phyloP scores from a whole-genome alignment of 2,113 vertebrate species.

The Pachyramphus minor region DNA sequence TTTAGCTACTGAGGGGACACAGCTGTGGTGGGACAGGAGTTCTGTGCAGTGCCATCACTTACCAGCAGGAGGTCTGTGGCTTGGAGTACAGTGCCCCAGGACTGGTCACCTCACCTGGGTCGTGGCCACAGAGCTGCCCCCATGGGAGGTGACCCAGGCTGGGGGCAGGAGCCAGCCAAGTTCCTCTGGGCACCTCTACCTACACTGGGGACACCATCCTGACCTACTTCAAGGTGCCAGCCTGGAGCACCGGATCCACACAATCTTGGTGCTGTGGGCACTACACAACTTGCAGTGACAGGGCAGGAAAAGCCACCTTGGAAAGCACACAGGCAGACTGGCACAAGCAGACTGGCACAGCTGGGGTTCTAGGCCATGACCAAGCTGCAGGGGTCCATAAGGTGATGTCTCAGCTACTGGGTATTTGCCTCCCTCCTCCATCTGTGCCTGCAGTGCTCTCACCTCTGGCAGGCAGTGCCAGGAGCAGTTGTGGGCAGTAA shows the following conservation, averaged over 20 bases:
- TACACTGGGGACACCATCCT: neutral
- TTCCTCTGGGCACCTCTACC: neutral
- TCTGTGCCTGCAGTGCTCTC: rapidly evolving
- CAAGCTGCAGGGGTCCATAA: neutral
- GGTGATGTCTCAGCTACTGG: neutral
- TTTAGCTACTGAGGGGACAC: neutral
- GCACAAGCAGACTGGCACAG: neutral
- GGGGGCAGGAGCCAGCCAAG: neutral
- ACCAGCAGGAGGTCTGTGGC: slow-evolving; percentile 75
- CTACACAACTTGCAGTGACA: slow-evolving; percentile 55
- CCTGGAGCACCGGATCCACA: slow-evolving; percentile 56
- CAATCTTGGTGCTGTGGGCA: neutral
- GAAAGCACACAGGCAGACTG: neutral
- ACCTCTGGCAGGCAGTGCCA: slow-evolving; percentile 73
- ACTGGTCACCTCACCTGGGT: slow-evolving; percentile 68
- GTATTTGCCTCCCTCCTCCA: neutral
- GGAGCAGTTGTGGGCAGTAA: slow-evolving; percentile 55
- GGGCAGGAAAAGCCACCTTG: slow-evolving; percentile 77
- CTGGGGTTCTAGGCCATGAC: rapidly evolving
- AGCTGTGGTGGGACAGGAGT: neutral
- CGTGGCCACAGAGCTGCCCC: slow-evolving; percentile 59
- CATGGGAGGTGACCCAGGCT: slow-evolving; percentile 64
- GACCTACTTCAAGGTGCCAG: slow-evolving; percentile 66
- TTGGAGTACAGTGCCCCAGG: neutral
- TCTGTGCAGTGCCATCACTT: neutral